Percentiles rank a stretch among this genome's conserved stretches.
phyloP scores from a whole-genome alignment of 1,140 invertebrate species.

The Ceratina japonica region DNA sequence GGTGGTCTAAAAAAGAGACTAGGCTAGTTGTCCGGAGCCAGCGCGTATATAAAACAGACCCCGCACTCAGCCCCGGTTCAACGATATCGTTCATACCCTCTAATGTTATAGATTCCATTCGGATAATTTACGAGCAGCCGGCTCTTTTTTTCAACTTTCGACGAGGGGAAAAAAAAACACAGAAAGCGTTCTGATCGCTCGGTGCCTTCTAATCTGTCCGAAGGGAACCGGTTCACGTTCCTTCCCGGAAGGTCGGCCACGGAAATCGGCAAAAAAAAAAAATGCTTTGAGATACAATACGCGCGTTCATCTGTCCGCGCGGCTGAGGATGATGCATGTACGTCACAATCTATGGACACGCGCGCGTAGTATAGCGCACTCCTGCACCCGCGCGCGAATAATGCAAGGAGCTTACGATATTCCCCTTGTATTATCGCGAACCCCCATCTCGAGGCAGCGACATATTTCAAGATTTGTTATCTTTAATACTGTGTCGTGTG shows the following conservation, averaged over 20 bases:
- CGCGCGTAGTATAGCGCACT: neutral
- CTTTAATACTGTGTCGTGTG: slow-evolving; percentile 46
- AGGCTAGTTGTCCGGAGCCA: slow-evolving; percentile 28
- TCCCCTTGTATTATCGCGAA: slow-evolving; percentile 56
- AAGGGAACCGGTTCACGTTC: neutral
- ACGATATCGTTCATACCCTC: slow-evolving; percentile 22
- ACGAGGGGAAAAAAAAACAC: neutral
- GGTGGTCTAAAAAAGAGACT: slow-evolving; percentile 45
- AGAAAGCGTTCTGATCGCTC: neutral
- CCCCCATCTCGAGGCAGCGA: slow-evolving; percentile 41
- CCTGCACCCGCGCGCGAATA: slow-evolving; percentile 41
- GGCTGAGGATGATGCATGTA: slow-evolving; percentile 34
- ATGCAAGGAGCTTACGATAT: slow-evolving; percentile 53
- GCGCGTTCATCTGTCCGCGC: neutral
- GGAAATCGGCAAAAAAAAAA: neutral
- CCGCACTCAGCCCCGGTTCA: slow-evolving; percentile 13
- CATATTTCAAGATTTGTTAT: slow-evolving; percentile 70
- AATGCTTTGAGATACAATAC: too few species aligned
- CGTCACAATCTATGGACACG: slow-evolving; percentile 7
- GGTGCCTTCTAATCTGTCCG: neutral
- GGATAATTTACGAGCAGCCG: slow-evolving; percentile 52
- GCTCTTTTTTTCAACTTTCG: neutral
- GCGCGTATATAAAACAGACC: slow-evolving; percentile 59
- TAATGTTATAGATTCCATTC: slow-evolving; percentile 33
- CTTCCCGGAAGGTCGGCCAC: neutral